Evolutionary conservation across 2,888 invertebrate genomes (phyloP).

Genomic region (Tupiocoris notatus): DNA sequence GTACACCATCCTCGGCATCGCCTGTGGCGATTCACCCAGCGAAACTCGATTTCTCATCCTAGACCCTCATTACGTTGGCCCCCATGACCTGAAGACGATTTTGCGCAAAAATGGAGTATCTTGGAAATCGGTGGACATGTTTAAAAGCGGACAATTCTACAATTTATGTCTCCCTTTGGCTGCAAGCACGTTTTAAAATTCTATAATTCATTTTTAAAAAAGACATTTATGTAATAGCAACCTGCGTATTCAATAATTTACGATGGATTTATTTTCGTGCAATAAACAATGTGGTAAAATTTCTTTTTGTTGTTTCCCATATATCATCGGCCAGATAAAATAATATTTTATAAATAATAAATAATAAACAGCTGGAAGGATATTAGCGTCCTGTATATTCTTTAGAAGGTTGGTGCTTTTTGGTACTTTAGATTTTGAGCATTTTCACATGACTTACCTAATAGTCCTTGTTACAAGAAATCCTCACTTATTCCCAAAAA

Average conservation of each 20-base stretch:
- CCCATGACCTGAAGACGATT: conserved; percentile 73
- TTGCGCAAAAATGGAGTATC: conserved; percentile 92
- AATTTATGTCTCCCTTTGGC: conserved; percentile 89
- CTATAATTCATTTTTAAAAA: background rate
- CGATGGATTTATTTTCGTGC: background rate
- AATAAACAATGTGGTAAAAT: background rate
- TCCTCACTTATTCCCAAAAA: too few relatives aligned
- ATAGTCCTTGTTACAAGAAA: too few relatives aligned
- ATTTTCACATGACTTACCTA: too few relatives aligned
- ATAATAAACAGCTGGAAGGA: too few relatives aligned
- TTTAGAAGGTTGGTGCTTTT: too few relatives aligned
- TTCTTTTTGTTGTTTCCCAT: too few relatives aligned
- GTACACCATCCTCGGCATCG: conserved; percentile 95
- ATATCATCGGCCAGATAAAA: too few relatives aligned
- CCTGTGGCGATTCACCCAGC: conserved; percentile 75
- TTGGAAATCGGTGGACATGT: conserved; percentile 93
- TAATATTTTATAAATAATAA: too few relatives aligned
- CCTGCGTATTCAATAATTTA: too few relatives aligned
- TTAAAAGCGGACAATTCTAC: conserved; percentile 93
- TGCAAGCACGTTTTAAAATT: conserved; percentile 26
- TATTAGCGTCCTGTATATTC: too few relatives aligned
- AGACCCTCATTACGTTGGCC: conserved; percentile 96
- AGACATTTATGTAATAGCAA: too few relatives aligned
- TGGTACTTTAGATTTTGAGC: too few relatives aligned
- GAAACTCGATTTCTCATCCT: conserved; percentile 89